These are phyloP conservation scores for Halotydeus destructor DNA, from an alignment of 1,140 invertebrate species.

Conservation along the genomic window DNA sequence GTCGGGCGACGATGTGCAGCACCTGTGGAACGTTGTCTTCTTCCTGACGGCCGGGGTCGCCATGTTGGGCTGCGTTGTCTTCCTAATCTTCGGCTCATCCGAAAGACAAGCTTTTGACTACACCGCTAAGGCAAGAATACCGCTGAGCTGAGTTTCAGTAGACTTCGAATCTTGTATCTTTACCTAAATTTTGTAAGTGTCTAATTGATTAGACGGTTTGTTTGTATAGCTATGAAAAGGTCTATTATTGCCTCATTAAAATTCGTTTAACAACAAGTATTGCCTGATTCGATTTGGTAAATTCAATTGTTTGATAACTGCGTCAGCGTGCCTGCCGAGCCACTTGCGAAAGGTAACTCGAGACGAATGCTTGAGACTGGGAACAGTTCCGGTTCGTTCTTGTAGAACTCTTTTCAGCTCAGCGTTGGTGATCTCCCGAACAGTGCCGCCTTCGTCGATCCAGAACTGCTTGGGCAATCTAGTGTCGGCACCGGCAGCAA, in stretches of 20 bases:
- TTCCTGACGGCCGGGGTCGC: conserved; percentile 8
- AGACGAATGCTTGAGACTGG: conserved; percentile 7
- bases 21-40: conserved; percentile 10
- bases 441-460: neutral
- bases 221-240: too few species aligned
- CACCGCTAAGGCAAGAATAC: too few species aligned
- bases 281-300: conserved; percentile 4
- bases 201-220: too few species aligned
- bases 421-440: neutral
- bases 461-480: neutral
- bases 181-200: too few species aligned
- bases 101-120: neutral
- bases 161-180: too few species aligned
- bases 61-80: conserved; percentile 6
- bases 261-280: conserved; percentile 7
- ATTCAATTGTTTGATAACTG: conserved; percentile 5
- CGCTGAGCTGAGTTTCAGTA: too few species aligned
- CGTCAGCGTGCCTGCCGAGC: conserved; percentile 5
- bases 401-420: neutral
- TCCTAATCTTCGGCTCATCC: conserved; percentile 9
- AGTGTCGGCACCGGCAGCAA: neutral
- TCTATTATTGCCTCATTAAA: too few species aligned
- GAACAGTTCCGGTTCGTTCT: neutral
- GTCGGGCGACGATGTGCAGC: neutral
- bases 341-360: conserved; percentile 6